phyloP scores from a whole-genome alignment of 2,113 vertebrate species.

The Silurus asotus region DNA sequence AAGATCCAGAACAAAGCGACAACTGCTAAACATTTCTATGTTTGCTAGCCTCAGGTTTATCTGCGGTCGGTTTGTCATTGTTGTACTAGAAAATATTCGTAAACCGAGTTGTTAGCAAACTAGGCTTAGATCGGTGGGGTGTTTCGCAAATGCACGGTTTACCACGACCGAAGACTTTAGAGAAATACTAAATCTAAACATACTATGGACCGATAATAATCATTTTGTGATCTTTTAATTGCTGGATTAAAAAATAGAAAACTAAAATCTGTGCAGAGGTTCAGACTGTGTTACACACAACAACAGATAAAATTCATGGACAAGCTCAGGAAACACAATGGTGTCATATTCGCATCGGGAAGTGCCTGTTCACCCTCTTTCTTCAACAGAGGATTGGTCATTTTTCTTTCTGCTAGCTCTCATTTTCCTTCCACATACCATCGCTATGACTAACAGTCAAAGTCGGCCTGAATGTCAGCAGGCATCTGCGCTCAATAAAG shows the following conservation, averaged over 20 bases:
- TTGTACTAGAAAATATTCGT: no score
- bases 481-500: constrained; percentile 41
- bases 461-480: constrained; percentile 46
- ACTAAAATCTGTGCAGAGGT: not conserved
- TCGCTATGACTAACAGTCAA: constrained; percentile 43
- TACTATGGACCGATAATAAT: no score
- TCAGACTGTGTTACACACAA: constrained; percentile 29
- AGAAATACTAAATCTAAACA: no score
- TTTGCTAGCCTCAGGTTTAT: not conserved
- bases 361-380: constrained; percentile 19
- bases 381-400: constrained; percentile 27
- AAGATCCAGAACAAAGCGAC: not conserved
- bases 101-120: not conserved
- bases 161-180: not conserved
- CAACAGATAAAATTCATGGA: constrained; percentile 29
- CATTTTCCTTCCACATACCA: constrained; percentile 37
- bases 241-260: not conserved
- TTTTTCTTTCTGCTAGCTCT: constrained; percentile 33
- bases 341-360: constrained; percentile 19
- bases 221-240: no score
- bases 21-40: not conserved
- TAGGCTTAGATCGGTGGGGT: not conserved
- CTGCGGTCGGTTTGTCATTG: not conserved
- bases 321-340: constrained; percentile 35
- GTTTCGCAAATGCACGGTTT: not conserved